phyloP scores from a whole-genome alignment of 1,140 invertebrate genomes.

The Bradysia coprophila region DNA sequence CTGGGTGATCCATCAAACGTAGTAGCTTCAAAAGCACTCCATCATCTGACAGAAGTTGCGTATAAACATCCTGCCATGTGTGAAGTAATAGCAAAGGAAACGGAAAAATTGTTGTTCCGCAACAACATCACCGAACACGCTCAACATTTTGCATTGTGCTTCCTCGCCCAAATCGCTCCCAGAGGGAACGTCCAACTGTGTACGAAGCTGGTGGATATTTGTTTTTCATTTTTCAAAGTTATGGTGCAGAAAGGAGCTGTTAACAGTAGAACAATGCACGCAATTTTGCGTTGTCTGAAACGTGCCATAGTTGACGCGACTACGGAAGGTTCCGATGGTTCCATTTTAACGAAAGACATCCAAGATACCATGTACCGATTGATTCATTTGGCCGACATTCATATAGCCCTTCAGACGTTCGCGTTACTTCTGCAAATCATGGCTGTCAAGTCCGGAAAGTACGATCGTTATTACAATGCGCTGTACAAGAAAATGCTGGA shows the following conservation, averaged over 20 bases:
- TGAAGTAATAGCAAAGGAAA: slow-evolving; percentile 61
- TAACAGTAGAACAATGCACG: slow-evolving; percentile 81
- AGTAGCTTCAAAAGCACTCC: slow-evolving; percentile 71
- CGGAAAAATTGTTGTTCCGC: slow-evolving; percentile 76
- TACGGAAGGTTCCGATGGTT: slow-evolving; percentile 6
- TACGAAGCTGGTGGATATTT: slow-evolving; percentile 68
- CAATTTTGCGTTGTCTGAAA: slow-evolving; percentile 32
- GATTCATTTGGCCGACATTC: slow-evolving; percentile 68
- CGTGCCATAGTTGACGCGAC: slow-evolving; percentile 18
- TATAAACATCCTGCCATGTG: slow-evolving; percentile 86
- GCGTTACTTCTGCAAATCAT: slow-evolving; percentile 71
- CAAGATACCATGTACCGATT: slow-evolving; percentile 70
- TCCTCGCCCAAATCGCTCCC: slow-evolving; percentile 51
- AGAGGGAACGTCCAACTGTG: slow-evolving; percentile 60
- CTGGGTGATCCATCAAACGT: slow-evolving; percentile 81
- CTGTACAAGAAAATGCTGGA: slow-evolving; percentile 78
- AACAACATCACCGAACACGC: slow-evolving; percentile 66
- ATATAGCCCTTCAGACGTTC: slow-evolving; percentile 72
- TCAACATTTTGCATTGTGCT: slow-evolving; percentile 88
- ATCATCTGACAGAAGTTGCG: slow-evolving; percentile 72
- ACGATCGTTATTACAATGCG: slow-evolving; percentile 65
- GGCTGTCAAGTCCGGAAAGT: slow-evolving; percentile 27
- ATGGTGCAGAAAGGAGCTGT: slow-evolving; percentile 79
- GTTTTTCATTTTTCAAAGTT: slow-evolving; percentile 91
- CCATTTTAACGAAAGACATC: slow-evolving; percentile 19